Base-by-base conservation (phyloP, 2,888 invertebrate species). In the Poecilobothrus nobilitatus region DNA sequence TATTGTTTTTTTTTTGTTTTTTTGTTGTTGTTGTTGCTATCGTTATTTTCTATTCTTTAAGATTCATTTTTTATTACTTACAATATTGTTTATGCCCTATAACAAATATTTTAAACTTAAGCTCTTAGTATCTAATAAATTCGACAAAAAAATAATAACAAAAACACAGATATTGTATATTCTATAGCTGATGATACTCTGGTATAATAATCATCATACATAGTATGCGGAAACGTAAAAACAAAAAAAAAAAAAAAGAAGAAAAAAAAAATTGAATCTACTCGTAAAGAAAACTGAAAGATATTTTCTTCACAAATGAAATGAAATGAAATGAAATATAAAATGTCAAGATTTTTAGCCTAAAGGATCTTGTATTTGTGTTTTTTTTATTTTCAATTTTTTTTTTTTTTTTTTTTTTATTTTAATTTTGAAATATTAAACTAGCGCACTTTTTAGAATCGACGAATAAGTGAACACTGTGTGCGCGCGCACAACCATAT, bases 271-370 rank as follows among this genome's bases (percentile, higher is more conserved):
- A 53, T 15, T 18, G 2, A 53, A 41, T 15, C 41, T 4, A 53
- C 53, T 12, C 2, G 3, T 15, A 53, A 53, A 53, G 18, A 41
- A 41, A 53, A 53, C 9, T n/a, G 15, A 44, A 44, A 53, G 4
- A 37, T 37, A 37, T 37, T n/a, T 37, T 37, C 37, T 37, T 37
- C 37, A 37, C 8, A 37, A 37, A 10, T 12, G 37, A 37, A 37
- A 37, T 37, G 37, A 37, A 37, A 10, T 12, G 37, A 37, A 37
- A 37, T 37, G 37, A 37, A 37, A 53, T 53, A 53, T 53, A 53
- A 53, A 53, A 53, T 53, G 53, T 53, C 53, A 53, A 53, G 53
- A 53, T 53, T 53, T 15, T 15, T 53, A 53, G 53, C 53, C 53
- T 15, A 18, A 53, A 53, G 53, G 53, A 53, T 37, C 53, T 2